Evolutionary conservation across 1,140 invertebrate species (phyloP).

Genomic region (Ctenoplectra terminalis): DNA sequence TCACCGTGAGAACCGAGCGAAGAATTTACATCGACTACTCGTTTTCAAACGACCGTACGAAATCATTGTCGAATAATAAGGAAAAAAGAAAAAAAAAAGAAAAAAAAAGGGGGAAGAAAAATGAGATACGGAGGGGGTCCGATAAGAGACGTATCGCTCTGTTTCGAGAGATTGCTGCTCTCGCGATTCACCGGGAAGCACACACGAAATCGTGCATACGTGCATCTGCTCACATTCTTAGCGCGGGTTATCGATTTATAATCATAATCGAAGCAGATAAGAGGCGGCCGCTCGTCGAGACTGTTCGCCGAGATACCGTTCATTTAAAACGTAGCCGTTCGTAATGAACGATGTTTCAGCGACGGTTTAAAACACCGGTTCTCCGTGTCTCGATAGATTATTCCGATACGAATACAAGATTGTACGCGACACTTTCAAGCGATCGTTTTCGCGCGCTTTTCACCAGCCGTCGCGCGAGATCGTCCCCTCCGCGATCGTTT

Average conservation of each 20-base stretch:
- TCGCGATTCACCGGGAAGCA: conserved; percentile 13
- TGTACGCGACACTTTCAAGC: not conserved
- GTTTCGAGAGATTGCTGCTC: conserved; percentile 4
- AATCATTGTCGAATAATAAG: not conserved
- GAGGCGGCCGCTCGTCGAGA: conserved; percentile 4
- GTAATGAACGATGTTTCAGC: not conserved
- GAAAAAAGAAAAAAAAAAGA: not conserved
- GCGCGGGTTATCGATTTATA: conserved; percentile 61
- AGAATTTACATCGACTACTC: not conserved
- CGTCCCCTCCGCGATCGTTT: too few species aligned
- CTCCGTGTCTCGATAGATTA: conserved; percentile 9
- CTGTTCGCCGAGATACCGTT: not conserved
- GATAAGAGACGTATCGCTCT: not conserved
- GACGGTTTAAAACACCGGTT: not conserved
- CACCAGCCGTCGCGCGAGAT: not conserved
- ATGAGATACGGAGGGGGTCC: not conserved
- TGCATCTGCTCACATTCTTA: conserved; percentile 36
- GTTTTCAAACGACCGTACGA: not conserved
- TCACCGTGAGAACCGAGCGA: not conserved
- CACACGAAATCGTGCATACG: conserved; percentile 1
- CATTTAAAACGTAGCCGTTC: conserved; percentile 1
- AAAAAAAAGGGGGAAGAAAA: not conserved
- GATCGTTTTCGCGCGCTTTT: not conserved
- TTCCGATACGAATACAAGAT: conserved; percentile 4
- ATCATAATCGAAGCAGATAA: conserved; percentile 61